Percentiles rank a stretch among this genome's conserved stretches.
Conservation (phyloP, 2,888 invertebrate genomes). For the Cloeon dipterum region DNA sequence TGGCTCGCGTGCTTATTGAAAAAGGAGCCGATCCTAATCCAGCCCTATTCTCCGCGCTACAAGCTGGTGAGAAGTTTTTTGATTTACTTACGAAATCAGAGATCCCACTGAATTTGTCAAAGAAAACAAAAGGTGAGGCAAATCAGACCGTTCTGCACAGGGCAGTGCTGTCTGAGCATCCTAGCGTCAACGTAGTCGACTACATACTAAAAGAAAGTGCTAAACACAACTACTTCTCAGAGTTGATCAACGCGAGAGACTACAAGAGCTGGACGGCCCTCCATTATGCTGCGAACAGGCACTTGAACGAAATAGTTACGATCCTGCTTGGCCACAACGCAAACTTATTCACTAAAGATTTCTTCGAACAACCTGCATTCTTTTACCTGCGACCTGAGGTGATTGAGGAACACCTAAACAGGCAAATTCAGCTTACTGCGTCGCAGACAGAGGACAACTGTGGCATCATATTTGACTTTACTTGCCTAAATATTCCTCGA, state of each 20-base stretch:
- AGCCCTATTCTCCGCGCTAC: too few species aligned
- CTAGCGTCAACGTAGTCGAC: too few species aligned
- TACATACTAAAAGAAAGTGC: too few species aligned
- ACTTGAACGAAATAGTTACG: slow-evolving; percentile 7
- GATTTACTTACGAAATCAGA: too few species aligned
- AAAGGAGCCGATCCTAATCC: slow-evolving; percentile 37
- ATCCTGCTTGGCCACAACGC: background rate
- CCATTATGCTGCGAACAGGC: slow-evolving; percentile 19
- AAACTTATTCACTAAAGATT: background rate
- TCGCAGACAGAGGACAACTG: slow-evolving; percentile 1
- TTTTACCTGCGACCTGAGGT: background rate
- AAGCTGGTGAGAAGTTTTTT: too few species aligned
- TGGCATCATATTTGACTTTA: slow-evolving; percentile 1
- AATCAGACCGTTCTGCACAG: too few species aligned
- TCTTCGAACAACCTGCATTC: slow-evolving; percentile 1
- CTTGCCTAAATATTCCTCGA: slow-evolving; percentile 2
- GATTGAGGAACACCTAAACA: background rate
- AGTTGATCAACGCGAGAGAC: too few species aligned
- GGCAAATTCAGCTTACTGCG: slow-evolving; percentile 1
- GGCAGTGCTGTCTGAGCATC: too few species aligned
- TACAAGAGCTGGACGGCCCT: slow-evolving; percentile 46
- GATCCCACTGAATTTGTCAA: too few species aligned
- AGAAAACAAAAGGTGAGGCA: too few species aligned
- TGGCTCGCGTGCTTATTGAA: slow-evolving; percentile 30
- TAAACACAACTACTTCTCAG: slow-evolving; percentile 33